phyloP scores from a whole-genome alignment of 2,113 vertebrate species.

The Scopus umbretta region DNA sequence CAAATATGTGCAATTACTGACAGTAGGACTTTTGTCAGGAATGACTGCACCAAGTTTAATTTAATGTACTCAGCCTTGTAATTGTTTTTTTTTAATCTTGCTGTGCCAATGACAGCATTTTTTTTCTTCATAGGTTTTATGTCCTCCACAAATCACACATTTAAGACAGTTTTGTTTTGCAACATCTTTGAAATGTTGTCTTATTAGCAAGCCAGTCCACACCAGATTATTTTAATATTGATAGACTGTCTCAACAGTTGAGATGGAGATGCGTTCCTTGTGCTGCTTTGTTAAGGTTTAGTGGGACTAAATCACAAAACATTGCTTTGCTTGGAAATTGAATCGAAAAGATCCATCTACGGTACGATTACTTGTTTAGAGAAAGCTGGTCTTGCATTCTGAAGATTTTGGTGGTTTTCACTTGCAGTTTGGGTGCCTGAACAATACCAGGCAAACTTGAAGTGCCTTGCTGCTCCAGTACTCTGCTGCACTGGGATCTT shows the following conservation, averaged over 20 bases:
- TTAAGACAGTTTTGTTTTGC: conserved; percentile 29
- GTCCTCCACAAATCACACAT: neutral
- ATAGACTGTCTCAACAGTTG: neutral
- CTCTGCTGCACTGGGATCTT: neutral
- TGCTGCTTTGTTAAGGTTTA: conserved; percentile 42
- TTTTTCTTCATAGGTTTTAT: neutral
- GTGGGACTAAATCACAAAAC: conserved; percentile 40
- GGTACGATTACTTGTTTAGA: neutral
- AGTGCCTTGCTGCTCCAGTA: neutral
- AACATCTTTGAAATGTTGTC: neutral
- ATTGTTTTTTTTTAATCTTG: conserved; percentile 26
- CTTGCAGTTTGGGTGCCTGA: neutral
- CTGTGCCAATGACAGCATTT: neutral
- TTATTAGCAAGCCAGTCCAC: conserved; percentile 11
- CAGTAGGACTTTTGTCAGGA: conserved; percentile 32
- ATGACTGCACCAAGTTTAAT: conserved; percentile 21
- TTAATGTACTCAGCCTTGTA: conserved; percentile 51
- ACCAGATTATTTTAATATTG: conserved; percentile 52
- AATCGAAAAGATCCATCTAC: conserved; percentile 1
- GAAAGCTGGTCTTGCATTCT: neutral
- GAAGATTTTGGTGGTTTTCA: neutral
- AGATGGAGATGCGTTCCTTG: neutral
- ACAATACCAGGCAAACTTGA: neutral
- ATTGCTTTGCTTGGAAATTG: conserved; percentile 32
- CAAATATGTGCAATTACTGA: neutral